Evolutionary conservation across 2,888 invertebrate genomes (phyloP), one percentile per base, ranked within the genome.

Genomic region (Phortica okadai): DNA sequence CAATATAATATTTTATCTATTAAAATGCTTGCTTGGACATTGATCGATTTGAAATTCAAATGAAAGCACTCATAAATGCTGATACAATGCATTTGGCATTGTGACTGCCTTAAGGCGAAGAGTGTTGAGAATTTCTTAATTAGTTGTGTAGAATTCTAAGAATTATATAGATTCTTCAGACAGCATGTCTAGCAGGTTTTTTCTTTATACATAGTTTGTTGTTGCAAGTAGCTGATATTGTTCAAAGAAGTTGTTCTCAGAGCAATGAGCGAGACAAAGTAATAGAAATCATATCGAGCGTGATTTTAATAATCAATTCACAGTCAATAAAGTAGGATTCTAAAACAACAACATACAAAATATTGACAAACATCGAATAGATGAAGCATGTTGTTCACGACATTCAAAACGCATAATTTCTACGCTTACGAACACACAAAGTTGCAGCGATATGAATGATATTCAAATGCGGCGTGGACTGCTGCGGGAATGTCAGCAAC

Each of bases 371-470:
- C 62, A 62, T 62, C 25, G 25, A 25, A 50, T 11, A 8, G 50
- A 50, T 50, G 8, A 50, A 50, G 14, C 8, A 50, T 33, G 33
- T 50, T 50, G 50, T 64, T 25, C 14, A 8, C 41, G 64, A 16
- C 67, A 67, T 67, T 67, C 11, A 44, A 44, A n/a, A 67, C 14
- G 44, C 67, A 67, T 67, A 44, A 67, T 64, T 64, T 11, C 14
- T 41, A 8, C 4, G n/a, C 14, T 11, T 14, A 6, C 5, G 50
- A 50, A 6, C 50, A 50, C 33, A 5, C 33, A 33, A 33, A 4
- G 33, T 5, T 33, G 33, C 33, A 33, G 33, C 33, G 33, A 33
- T 33, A 5, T 2, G 33, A 33, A 33, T 33, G 50, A 50, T 50
- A 50, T 14, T 8, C 8, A 50, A 50, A 14, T 14, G 14, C 14